A percentile compares a stretch with the other conserved stretches of the same genome.
phyloP scores from a whole-genome alignment of 2,888 invertebrate genomes.

The Bruchidius siliquastri region DNA sequence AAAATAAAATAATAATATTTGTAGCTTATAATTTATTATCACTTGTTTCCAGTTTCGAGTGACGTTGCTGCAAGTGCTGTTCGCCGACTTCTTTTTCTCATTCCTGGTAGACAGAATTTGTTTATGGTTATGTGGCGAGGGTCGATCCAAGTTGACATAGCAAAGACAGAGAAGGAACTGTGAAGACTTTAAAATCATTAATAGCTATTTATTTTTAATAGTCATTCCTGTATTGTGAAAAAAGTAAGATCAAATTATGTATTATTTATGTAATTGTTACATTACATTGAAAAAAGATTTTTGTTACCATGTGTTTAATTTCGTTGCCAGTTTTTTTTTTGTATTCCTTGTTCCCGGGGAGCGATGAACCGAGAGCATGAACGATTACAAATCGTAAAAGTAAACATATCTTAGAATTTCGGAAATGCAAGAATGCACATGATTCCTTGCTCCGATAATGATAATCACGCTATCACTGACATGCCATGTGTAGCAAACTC shows the following conservation, averaged over 20 bases:
- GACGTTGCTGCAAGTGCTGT: constrained; percentile 74
- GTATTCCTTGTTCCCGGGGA: no score
- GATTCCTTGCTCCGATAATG: no score
- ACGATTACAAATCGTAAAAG: no score
- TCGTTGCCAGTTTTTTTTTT: no score
- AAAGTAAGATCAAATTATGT: background rate
- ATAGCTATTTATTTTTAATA: background rate
- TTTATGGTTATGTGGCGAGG: constrained; percentile 82
- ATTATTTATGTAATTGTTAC: background rate
- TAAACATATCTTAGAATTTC: no score
- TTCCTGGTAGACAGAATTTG: constrained; percentile 81
- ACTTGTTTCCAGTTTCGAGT: constrained; percentile 75
- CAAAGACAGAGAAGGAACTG: background rate
- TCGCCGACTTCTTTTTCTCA: constrained; percentile 81
- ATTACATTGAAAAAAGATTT: background rate
- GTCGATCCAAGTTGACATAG: constrained; percentile 48
- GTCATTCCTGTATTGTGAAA: background rate
- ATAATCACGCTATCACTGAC: no score
- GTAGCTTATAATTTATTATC: no score
- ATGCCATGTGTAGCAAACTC: no score
- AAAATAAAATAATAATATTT: no score
- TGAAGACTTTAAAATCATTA: background rate
- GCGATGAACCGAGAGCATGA: no score
- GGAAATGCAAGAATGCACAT: no score
- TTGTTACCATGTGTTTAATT: background rate